Conservation (phyloP, 2,797 vertebrate species). For the Centroberyx gerrardi region DNA sequence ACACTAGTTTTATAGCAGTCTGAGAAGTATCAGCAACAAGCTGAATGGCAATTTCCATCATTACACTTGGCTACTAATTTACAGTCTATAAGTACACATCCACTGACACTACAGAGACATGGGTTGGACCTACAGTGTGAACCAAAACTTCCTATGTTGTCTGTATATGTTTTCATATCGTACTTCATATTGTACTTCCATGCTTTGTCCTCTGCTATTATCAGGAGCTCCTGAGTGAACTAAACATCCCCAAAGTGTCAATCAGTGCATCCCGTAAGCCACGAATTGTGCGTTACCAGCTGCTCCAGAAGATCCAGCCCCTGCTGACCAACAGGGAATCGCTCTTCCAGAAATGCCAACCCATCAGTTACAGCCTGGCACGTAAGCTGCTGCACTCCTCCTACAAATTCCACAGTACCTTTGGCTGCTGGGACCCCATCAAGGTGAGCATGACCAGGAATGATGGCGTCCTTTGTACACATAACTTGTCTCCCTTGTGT, state of each 20-base stretch:
- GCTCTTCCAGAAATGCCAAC: slow-evolving; percentile 92
- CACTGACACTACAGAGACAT: no score
- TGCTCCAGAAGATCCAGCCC: slow-evolving; percentile 85
- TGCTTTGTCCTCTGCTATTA: slow-evolving; percentile 20
- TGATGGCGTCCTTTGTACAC: not conserved
- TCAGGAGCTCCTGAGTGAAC: slow-evolving; percentile 79
- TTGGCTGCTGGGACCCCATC: slow-evolving; percentile 93
- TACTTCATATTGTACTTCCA: not conserved
- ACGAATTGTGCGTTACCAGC: slow-evolving; percentile 79
- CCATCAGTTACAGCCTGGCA: slow-evolving; percentile 85
- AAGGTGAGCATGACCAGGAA: slow-evolving; percentile 82
- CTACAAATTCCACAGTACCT: slow-evolving; percentile 91
- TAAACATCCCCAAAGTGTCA: slow-evolving; percentile 82
- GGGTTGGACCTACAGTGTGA: no score
- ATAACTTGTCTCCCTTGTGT: not conserved
- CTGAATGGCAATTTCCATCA: not conserved
- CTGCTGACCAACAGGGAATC: slow-evolving; percentile 90
- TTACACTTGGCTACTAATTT: not conserved
- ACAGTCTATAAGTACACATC: no score
- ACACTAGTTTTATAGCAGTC: not conserved
- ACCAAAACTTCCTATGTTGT: not conserved
- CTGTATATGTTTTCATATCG: not conserved
- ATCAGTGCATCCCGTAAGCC: slow-evolving; percentile 83
- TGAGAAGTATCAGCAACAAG: not conserved
- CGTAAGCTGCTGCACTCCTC: slow-evolving; percentile 87